These are phyloP conservation scores for Tachycineta bicolor DNA, from an alignment of 2,113 vertebrate genomes.

Conservation along the genomic window DNA sequence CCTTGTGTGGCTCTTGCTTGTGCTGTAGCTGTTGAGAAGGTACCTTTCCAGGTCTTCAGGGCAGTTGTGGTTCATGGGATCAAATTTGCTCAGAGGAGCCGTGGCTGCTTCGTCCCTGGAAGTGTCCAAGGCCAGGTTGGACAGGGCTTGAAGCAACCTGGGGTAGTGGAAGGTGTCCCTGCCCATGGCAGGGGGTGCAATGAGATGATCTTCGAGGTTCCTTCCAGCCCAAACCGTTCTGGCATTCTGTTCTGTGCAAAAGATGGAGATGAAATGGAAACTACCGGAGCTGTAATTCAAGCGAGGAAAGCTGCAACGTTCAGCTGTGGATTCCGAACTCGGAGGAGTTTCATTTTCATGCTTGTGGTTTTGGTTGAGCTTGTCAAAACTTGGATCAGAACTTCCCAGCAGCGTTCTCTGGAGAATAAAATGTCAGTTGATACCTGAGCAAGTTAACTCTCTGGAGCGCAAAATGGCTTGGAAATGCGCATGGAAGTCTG, in stretches of 20 bases:
- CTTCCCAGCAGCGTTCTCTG: background rate
- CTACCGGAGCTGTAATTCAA: background rate
- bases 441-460: background rate
- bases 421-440: background rate
- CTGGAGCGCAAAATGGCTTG: background rate
- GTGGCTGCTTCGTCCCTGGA: background rate
- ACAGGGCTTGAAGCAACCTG: background rate
- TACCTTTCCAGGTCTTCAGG: background rate
- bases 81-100: background rate
- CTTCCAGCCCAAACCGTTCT: background rate
- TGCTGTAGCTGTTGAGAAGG: background rate
- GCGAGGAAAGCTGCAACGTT: background rate
- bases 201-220: background rate
- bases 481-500: background rate
- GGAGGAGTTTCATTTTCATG: background rate
- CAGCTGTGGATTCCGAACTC: background rate
- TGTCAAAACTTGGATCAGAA: slow-evolving; percentile 27
- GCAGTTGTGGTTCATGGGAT: background rate
- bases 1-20: background rate
- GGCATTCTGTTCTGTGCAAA: background rate
- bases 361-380: slow-evolving; percentile 44
- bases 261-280: background rate
- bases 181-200: accelerated
- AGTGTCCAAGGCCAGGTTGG: background rate
- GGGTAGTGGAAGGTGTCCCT: background rate